Evolutionary conservation across 2,888 invertebrate genomes (phyloP), one percentile per base, ranked within the genome.

Genomic region (Nasonia oneida): DNA sequence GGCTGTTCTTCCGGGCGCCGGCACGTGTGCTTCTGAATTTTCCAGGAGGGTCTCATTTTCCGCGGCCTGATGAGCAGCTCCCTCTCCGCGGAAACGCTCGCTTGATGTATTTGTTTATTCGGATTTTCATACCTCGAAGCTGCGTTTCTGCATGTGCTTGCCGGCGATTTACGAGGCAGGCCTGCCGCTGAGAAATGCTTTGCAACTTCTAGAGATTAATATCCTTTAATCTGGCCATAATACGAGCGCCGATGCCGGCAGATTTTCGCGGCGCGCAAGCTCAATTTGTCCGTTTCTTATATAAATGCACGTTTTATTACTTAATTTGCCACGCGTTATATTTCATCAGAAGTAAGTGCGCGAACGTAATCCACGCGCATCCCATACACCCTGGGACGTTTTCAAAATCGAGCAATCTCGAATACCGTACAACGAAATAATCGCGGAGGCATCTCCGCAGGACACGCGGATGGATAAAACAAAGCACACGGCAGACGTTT

Each of bases 1-100:
- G 53, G 73, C 64, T 29, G 74, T 50, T 61, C 77, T 81, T 81
- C 85, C 85, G 71, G 85, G 37, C 67, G 23, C 70, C 15, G 23
- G 61, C 42, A 70, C 37, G 50, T 42, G 53, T 12, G 29, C 29
- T 37, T 73, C 73, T 57, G 74, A 79, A 47, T 86, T 85, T 81
- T 77, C 81, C 85, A 83, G 50, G 67, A 79, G 67, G n/a, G 29
- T 6, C 6, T 50, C 73, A 15, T 80, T 84, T 84, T 84, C 75
- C 80, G 18, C 15, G 33, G 42, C 57, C 50, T 57, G 33, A 23
- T 12, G 3, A 64, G 12, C 10, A 4, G 14, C 53, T 53, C 18
- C 53, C 6, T 53, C 0, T 53, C 1, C 53, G 53, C 15, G 53
- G 0, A 47, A 73, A 73, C 23, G 73, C 73, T 12, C 14, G 33